These are phyloP conservation scores for Pseudomyrmex dendroicus DNA, from an alignment of 1,140 invertebrate species.

Conservation along the genomic window DNA sequence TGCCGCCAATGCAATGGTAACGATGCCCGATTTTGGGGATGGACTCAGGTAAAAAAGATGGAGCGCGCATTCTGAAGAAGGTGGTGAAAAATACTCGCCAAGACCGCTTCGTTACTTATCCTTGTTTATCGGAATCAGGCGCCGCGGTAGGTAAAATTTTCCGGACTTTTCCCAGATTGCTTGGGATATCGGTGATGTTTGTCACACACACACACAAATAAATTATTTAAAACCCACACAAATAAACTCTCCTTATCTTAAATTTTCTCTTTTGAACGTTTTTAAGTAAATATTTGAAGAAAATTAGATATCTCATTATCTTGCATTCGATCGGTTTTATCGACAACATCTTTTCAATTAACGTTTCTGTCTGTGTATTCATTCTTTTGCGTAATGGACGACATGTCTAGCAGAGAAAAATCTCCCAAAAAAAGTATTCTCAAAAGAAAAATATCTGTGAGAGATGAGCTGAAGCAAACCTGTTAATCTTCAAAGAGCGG, in stretches of 20 bases:
- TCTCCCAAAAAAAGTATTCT: no score
- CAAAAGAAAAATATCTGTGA: no score
- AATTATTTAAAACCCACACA: not conserved
- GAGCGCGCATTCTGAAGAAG: slow-evolving; percentile 45
- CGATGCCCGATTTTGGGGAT: not conserved
- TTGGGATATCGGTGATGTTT: no score
- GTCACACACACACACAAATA: no score
- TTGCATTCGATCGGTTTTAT: no score
- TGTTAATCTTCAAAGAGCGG: not conserved
- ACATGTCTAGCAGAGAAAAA: no score
- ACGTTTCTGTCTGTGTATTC: not conserved
- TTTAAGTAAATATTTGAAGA: no score
- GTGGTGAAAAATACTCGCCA: slow-evolving; percentile 38
- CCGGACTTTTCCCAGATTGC: not conserved
- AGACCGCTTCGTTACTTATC: slow-evolving; percentile 28
- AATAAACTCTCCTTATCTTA: not conserved
- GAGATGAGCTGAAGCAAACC: not conserved
- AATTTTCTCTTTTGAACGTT: not conserved
- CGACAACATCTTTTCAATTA: no score
- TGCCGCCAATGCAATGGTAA: slow-evolving; percentile 33
- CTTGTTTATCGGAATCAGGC: not conserved
- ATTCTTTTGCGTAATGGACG: not conserved
- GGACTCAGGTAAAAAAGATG: slow-evolving; percentile 40
- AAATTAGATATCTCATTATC: no score
- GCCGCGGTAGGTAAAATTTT: slow-evolving; percentile 37